Evolutionary conservation across 2,113 vertebrate genomes (phyloP).

Genomic region (Nestor notabilis): DNA sequence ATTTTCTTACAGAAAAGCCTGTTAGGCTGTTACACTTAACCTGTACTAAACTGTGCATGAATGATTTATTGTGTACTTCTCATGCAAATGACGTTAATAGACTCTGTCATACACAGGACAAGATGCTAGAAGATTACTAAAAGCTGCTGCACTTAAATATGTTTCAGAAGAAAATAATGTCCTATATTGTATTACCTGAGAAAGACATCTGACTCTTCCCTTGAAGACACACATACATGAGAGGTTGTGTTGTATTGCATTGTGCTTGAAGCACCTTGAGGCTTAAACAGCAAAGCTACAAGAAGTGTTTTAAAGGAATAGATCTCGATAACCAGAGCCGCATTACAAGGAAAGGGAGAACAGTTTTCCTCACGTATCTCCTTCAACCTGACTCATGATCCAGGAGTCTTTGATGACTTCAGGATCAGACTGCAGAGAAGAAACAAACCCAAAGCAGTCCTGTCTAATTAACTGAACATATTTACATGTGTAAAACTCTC

Average conservation of each 20-base stretch:
- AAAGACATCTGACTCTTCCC: constrained; percentile 3
- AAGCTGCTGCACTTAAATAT: constrained; percentile 51
- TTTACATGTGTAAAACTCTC: constrained; percentile 75
- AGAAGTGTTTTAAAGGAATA: constrained; percentile 7
- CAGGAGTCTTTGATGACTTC: constrained; percentile 51
- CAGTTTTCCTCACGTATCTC: neutral
- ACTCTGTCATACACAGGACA: constrained; percentile 50
- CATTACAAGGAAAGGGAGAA: neutral
- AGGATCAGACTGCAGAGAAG: constrained; percentile 56
- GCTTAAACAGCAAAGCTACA: neutral
- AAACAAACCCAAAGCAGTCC: constrained; percentile 61
- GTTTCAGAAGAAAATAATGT: constrained; percentile 34
- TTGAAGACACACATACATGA: neutral
- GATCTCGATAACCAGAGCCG: neutral
- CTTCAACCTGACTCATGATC: neutral
- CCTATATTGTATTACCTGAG: neutral
- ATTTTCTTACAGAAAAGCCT: constrained; percentile 45
- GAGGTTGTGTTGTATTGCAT: neutral
- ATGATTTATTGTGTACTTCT: constrained; percentile 67
- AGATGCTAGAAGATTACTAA: constrained; percentile 60
- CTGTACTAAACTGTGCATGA: constrained; percentile 64
- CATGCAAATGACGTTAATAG: constrained; percentile 69
- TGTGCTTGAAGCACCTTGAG: neutral
- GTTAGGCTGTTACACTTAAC: constrained; percentile 52
- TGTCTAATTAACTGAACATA: constrained; percentile 72